Base-by-base conservation (phyloP, 1,140 invertebrate species). In the Chlorops oryzae region DNA sequence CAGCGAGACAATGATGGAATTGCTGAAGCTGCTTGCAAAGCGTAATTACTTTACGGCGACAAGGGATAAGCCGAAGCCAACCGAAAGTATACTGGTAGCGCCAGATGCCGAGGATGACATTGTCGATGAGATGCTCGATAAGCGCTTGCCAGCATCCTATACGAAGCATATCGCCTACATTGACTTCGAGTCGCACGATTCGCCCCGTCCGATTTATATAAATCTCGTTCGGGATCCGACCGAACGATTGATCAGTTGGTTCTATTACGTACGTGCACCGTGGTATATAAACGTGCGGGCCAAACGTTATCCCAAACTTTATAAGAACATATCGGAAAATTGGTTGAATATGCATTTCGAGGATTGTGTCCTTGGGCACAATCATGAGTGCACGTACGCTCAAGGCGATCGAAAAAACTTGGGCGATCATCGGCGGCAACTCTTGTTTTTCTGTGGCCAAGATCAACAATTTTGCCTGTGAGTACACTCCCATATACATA, bases 281-380 rank as follows among this genome's bases (percentile, higher is more conserved):
- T 92, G 88, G 88, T 84, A 85, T 68, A 87, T 90, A 60, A 88
- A 90, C 1, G 88, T 92, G 60, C 78, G 88, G 54, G 88, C 88
- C 59, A 78, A 85, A 54, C 82, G 82, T 22, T 92, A 91, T 68
- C 88, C 88, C 1, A 85, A 89, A 62, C 86, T 88, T 63, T 39
- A 89, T 40, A 82, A 83, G 35, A 64, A 90, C 42, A 88, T 87
- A 9, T 85, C 86, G 72, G 82, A 83, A n/a, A 78, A 22, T 77
- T 92, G 88, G 88, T 71, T 92, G 0, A 88, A 87, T 64, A 92
- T 92, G 82, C 87, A 92, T 72, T 93, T 91, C 66, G 88, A 92
- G 64, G 82, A 82, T 6, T 93, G 90, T 61, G 87, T 93, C 17
- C 69, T 88, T 47, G 82, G 81, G 41, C 83, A 82, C 1, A 88